Percentiles rank a stretch among this genome's conserved stretches.
Conservation (phyloP, 2,113 vertebrate species). For the Periophthalmus modestus region DNA sequence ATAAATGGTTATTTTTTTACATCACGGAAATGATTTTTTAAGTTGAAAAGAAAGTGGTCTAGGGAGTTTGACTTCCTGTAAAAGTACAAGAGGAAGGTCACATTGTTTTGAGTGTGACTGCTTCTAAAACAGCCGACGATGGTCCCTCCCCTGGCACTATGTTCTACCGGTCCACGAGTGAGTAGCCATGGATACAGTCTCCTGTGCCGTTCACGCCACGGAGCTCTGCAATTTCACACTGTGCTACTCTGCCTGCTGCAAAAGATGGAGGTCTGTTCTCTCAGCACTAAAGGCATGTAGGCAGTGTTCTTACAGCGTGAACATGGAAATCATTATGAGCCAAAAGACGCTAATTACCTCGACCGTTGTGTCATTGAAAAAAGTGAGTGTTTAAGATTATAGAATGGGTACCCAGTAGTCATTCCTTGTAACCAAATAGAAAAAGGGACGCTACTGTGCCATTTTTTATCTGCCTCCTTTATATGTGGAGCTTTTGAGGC, state of each 20-base stretch:
- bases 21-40: too few species aligned
- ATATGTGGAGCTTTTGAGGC: too few species aligned
- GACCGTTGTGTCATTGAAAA: background rate
- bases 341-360: background rate
- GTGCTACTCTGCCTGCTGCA: conserved; percentile 13
- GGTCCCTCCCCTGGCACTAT: conserved; percentile 6
- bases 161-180: conserved; percentile 13
- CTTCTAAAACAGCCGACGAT: conserved; percentile 5
- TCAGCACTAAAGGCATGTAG: background rate
- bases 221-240: conserved; percentile 33
- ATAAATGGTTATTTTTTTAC: too few species aligned
- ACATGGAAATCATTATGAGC: background rate
- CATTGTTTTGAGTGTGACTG: background rate
- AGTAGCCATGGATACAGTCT: conserved; percentile 57
- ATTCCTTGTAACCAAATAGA: background rate
- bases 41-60: background rate
- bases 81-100: background rate
- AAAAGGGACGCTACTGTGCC: too few species aligned
- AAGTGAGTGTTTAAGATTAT: background rate
- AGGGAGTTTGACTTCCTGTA: background rate
- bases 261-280: conserved; percentile 14
- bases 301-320: conserved; percentile 12
- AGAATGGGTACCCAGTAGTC: background rate
- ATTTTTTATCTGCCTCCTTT: too few species aligned
- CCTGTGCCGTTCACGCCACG: conserved; percentile 30